Base-by-base conservation (phyloP, 2,888 invertebrate species). In the Odontocolon sp. region DNA sequence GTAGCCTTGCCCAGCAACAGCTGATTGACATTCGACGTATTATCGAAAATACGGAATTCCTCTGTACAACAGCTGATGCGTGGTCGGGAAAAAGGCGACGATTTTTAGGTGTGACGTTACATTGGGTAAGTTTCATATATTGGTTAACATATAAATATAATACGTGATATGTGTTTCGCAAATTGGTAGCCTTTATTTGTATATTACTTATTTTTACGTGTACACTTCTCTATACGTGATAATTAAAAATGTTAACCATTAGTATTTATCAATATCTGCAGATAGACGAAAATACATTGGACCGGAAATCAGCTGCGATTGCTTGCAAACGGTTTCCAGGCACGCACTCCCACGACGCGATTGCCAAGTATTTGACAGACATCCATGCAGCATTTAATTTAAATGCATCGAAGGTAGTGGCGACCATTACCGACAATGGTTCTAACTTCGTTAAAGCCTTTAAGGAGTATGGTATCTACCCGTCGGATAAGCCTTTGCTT, bases 41-140 rank as follows among this genome's bases (percentile, higher is more conserved):
- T 11, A 21, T 68, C 3, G 2, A 3, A 3, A 59, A n/a, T 11
- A 18, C 31, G 3, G 11, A 47, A 23, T 57, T 64, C 57, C 75
- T 78, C 21, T 78, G 72, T 52, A 78, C 78, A 14, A 76, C 78
- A 9, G 69, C 64, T 14, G 75, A 78, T 45, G 26, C 52, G 14
- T 78, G 75, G 75, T 59, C 69, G 1, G 36, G 63, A 11, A 63
- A 50, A 16, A 75, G 26, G 18, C 67, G 75, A 38, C n/a, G 64
- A 40, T 78, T 74, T 47, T 23, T 75, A n/a, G 74, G 78, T 6
- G 67, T 74, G 23, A 74, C 74, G 36, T 64, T 40, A 16, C 72
- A 76, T 47, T 76, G 75, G 75, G 74, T 78, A 67, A 71, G 45
- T 33, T 28, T 14, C 14, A n/a, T 26, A 3, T 14, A 50, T 28